phyloP scores from a whole-genome alignment of 2,113 vertebrate genomes.

The Forbesichthys papilliferus region DNA sequence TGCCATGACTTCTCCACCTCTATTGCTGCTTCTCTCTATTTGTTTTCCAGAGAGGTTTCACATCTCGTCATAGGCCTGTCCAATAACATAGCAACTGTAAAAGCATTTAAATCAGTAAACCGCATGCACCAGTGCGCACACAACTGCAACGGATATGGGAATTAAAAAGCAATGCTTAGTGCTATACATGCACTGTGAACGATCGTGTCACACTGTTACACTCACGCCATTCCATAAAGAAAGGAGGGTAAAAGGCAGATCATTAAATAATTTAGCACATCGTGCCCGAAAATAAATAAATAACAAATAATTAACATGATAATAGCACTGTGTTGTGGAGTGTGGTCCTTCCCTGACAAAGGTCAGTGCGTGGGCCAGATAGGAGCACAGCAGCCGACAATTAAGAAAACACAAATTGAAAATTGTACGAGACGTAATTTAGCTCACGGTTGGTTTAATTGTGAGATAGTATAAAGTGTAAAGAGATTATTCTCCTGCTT shows the following conservation, averaged over 20 bases:
- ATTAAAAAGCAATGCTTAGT: no score
- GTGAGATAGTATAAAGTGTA: neutral
- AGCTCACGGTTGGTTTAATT: neutral
- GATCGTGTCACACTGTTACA: conserved; percentile 2
- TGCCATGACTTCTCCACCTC: conserved; percentile 34
- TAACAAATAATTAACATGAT: conserved; percentile 11
- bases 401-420: neutral
- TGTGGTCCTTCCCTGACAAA: conserved; percentile 17
- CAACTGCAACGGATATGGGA: no score
- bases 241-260: conserved; percentile 4
- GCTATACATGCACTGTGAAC: no score
- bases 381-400: neutral
- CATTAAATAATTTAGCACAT: conserved; percentile 7
- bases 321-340: conserved; percentile 23
- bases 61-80: conserved; percentile 24
- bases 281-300: neutral
- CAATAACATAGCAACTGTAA: conserved; percentile 28
- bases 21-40: neutral
- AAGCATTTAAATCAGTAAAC: no score
- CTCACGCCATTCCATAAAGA: conserved; percentile 13
- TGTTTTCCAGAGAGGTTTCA: conserved; percentile 11
- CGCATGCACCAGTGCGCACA: no score
- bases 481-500: no score
- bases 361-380: conserved; percentile 6
- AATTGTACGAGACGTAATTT: no score